phyloP scores from a whole-genome alignment of 2,888 invertebrate species.

The Alviniconcha strummeri region DNA sequence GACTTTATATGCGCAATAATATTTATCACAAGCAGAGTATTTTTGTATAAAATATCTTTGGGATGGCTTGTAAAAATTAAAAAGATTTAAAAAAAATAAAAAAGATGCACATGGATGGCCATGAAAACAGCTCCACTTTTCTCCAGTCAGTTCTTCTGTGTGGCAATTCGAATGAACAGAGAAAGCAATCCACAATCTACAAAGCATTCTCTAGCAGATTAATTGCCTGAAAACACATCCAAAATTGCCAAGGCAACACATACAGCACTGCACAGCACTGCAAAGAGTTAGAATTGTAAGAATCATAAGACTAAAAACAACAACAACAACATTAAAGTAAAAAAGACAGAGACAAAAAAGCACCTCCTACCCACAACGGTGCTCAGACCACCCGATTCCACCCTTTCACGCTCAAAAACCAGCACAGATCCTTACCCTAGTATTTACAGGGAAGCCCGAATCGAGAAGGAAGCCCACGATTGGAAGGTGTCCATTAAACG shows the following conservation, averaged over 20 bases:
- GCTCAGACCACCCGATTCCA: not conserved
- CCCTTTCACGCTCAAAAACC: not conserved
- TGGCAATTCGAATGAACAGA: no score
- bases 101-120: not conserved
- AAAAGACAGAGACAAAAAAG: not conserved
- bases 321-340: not conserved
- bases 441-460: constrained; percentile 91
- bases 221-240: no score
- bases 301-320: not conserved
- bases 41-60: no score
- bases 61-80: not conserved
- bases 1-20: no score
- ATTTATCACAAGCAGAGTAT: no score
- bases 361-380: no score
- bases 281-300: not conserved
- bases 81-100: not conserved
- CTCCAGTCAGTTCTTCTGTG: no score
- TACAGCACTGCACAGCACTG: no score
- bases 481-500: constrained; percentile 84
- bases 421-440: constrained; percentile 57
- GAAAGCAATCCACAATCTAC: no score
- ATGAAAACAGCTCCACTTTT: no score
- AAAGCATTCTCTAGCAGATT: no score
- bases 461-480: constrained; percentile 88
- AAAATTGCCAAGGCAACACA: no score